Base-by-base conservation (phyloP, 2,113 vertebrate species). In the Megaleporinus macrocephalus region DNA sequence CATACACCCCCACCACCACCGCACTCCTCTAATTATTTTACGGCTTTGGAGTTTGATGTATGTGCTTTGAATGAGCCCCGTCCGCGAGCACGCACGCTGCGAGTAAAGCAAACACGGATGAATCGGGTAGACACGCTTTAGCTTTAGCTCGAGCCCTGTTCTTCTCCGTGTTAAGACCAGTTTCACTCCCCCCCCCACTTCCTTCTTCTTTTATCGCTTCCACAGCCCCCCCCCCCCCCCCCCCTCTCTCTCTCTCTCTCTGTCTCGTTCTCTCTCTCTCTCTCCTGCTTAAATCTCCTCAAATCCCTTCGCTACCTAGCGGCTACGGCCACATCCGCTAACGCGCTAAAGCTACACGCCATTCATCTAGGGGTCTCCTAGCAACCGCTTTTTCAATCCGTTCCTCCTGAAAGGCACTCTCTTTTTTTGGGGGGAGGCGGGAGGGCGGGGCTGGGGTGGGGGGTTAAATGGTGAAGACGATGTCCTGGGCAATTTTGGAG, bases 321-420 rank as follows among this genome's bases (percentile, higher is more conserved):
- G 83, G 89, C 89, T 78, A 81, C 66, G 76, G 85, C 80, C 73
- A 71, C 57, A 80, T 53, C 78, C n/a, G 47, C 79, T 80, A 89
- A 82, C 76, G 55, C 51, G 68, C 84, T 89, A 89, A 86, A 61
- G 26, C 78, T 84, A 84, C 68, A 86, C 15, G 68, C 84, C 86
- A 88, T 85, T 91, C 88, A 89, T 84, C 78, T 86, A 72, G 47
- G 84, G 88, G 91, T 85, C 84, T 87, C 92, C 87, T 92, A 91
- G 92, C 92, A 93, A 91, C 92, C 69, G 44, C 10, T 66, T 73
- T 66, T 73, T 76, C 44, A 30, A 80, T 83, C 71, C 79, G 61
- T 77, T 84, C 79, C 80, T 77, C 26, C 49, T 74, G 84, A 85
- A 82, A 84, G 62, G 15, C 51, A 63, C 49, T n/a, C n/a, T n/a